These are phyloP conservation scores for Nematostella vectensis DNA, from an alignment of 92 coral and sea anemone species.

Conservation along the genomic window DNA sequence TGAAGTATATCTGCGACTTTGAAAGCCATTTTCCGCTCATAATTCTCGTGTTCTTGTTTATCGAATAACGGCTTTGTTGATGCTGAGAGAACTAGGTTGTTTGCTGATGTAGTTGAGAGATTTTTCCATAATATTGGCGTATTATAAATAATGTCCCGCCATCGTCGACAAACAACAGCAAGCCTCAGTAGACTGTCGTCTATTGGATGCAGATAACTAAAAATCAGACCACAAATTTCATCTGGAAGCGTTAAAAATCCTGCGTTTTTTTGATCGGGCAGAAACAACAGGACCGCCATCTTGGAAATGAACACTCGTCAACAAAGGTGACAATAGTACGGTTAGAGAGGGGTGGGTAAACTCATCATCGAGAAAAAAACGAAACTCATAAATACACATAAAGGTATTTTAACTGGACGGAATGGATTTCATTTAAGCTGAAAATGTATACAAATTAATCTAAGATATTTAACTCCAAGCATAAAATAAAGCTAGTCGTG, in stretches of 20 bases:
- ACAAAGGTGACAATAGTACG: neutral
- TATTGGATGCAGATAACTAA: conserved; percentile 44
- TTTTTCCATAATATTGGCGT: conserved; percentile 40
- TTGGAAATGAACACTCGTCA: neutral
- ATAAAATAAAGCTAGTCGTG: no score
- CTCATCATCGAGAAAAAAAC: no score
- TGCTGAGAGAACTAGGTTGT: no score
- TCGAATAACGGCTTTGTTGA: conserved; percentile 1
- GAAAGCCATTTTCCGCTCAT: conserved; percentile 21
- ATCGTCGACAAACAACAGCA: conserved; percentile 45
- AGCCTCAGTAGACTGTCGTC: conserved; percentile 33
- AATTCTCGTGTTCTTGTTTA: conserved; percentile 11
- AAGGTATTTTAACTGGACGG: no score
- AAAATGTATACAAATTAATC: no score
- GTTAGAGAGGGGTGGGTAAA: conserved; percentile 9
- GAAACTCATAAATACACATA: no score
- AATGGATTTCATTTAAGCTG: no score
- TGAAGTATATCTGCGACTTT: conserved; percentile 36
- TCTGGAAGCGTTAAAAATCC: conserved; percentile 39
- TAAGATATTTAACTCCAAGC: no score
- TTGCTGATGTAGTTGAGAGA: conserved; percentile 13
- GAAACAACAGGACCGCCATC: conserved; percentile 24
- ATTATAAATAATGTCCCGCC: conserved; percentile 41
- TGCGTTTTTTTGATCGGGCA: neutral
- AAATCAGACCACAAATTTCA: conserved; percentile 45